These are phyloP conservation scores for Lepidurus arcticus DNA, from an alignment of 1,140 invertebrate species.

Conservation along the genomic window DNA sequence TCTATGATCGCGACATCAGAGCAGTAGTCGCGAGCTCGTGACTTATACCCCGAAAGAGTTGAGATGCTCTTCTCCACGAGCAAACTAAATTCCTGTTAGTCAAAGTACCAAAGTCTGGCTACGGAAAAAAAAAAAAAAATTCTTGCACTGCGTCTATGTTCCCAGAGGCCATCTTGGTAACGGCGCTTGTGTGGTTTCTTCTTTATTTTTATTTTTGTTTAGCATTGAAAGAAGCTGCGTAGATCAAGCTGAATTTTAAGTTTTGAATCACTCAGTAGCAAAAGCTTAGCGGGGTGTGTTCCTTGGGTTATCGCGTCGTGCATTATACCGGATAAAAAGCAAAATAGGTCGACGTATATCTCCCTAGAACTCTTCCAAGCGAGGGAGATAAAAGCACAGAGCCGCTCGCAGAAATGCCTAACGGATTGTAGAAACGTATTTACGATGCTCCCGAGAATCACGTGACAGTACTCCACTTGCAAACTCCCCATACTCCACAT, in stretches of 20 bases:
- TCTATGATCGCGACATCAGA: too few species aligned
- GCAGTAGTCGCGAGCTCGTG: too few species aligned
- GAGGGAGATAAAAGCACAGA: not conserved
- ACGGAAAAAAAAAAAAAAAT: too few species aligned
- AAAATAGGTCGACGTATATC: slow-evolving; percentile 3
- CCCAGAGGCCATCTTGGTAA: too few species aligned
- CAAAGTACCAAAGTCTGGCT: not conserved
- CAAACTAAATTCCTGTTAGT: not conserved
- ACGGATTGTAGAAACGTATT: slow-evolving; percentile 8
- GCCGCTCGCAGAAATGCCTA: not conserved
- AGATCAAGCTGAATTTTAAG: too few species aligned
- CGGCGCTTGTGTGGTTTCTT: too few species aligned
- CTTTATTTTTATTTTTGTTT: too few species aligned
- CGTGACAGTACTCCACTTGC: not conserved
- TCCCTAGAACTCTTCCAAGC: not conserved
- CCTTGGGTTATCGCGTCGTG: not conserved
- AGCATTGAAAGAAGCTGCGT: too few species aligned
- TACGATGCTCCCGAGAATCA: not conserved
- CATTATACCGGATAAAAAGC: slow-evolving; percentile 1
- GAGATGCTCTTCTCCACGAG: not conserved
- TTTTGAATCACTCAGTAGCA: too few species aligned
- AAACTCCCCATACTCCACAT: not conserved
- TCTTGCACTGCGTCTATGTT: too few species aligned
- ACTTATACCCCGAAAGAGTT: not conserved
- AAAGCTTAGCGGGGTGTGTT: too few species aligned